Base-by-base conservation (phyloP, 2,797 vertebrate species). In the Sylvilagus floridanus region DNA sequence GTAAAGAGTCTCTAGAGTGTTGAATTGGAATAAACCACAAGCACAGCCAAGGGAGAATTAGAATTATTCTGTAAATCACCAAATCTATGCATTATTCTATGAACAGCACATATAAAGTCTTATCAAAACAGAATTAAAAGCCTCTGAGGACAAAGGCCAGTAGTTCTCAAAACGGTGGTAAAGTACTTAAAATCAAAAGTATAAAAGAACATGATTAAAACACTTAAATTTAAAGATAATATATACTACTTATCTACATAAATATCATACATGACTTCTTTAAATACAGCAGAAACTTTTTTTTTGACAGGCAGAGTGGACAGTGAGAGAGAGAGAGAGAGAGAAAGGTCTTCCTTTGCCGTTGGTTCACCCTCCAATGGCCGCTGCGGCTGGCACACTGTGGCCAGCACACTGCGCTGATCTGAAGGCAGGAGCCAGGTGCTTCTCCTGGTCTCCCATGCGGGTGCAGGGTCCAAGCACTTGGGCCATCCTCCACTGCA, bases 171-270 rank as follows among this genome's bases (percentile, higher is more conserved):
- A 86, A 26, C 73, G 32, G 32, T 82, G 22, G 32, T n/a, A 95
- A 95, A 78, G 37, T 62, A 72, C 24, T 32, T 95, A 95, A 95
- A 83, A 73, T 84, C 21, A 71, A 88, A 90, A 90, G 13, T 72
- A 54, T 4, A 75, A 83, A 84, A 79, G 28, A 65, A 75, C 5
- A 94, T 72, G 60, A 85, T 78, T 88, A 71, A 95, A 91, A 81
- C 26, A 77, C 88, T 16, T 57, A 57, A 65, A 71, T 65, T 47
- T 83, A 73, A 42, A 52, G 14, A 71, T 13, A 4, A 89, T 77
- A 94, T 10, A 87, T 66, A 93, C 86, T 81, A 86, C 91, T 88
- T 84, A n/a, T 73, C 22, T 83, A 83, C 71, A 4, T 1, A 88
- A 69, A 63, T 54, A 83, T 63, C 77, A 82, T 62, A 1, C 5